Percentiles rank a stretch among this genome's conserved stretches.
phyloP scores from a whole-genome alignment of 2,797 vertebrate genomes.

The Rhincodon typus region DNA sequence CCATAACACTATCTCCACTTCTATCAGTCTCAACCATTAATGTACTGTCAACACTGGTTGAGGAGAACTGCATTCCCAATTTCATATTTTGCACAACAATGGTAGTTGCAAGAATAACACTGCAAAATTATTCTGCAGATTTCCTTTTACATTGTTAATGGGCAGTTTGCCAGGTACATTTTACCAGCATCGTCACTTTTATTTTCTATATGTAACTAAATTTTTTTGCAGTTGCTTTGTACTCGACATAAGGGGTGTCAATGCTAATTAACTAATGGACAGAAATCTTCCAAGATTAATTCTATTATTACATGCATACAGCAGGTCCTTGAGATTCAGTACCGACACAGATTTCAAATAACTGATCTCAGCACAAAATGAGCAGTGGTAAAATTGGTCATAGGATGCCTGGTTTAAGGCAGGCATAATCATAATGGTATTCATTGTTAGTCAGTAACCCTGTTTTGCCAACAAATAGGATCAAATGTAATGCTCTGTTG shows the following conservation, averaged over 20 bases:
- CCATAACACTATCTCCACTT: background rate
- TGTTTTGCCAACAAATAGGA: background rate
- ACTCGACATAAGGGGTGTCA: no score
- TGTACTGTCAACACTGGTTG: background rate
- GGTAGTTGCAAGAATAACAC: conserved; percentile 13
- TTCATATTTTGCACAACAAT: background rate
- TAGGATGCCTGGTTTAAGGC: background rate
- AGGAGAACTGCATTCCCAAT: background rate
- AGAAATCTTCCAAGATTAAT: background rate
- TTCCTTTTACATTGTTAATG: no score
- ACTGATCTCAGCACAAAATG: background rate
- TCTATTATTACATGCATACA: background rate
- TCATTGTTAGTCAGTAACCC: background rate
- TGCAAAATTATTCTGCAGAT: conserved; percentile 20
- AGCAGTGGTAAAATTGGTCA: background rate
- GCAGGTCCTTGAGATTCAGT: background rate
- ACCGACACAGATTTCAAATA: background rate
- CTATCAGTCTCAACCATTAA: background rate
- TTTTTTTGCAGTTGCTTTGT: background rate
- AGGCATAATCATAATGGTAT: background rate
- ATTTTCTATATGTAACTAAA: no score
- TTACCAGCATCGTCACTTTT: no score
- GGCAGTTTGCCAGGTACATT: no score
- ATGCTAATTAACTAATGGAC: no score
- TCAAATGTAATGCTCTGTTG: background rate